Base-by-base conservation (phyloP, 2,797 vertebrate genomes). In the Liasis olivaceus region DNA sequence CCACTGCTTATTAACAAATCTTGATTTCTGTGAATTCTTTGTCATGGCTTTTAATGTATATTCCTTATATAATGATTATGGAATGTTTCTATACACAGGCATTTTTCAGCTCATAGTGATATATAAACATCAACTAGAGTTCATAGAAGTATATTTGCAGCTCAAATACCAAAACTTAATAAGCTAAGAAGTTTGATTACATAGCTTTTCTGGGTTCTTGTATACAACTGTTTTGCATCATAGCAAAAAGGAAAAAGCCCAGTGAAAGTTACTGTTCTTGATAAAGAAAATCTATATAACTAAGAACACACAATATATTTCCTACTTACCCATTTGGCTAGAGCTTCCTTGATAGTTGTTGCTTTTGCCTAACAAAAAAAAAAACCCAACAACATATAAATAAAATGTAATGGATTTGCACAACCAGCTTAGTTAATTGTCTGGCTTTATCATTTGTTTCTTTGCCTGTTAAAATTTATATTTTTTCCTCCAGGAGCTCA, bases 301-400 rank as follows among this genome's bases (percentile, higher is more conserved):
- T 0, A 85, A 3, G 63, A n/a, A 22, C 28, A 87, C 64, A 90
- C n/a, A 92, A 54, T 60, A 90, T 62, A 89, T 8, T 66, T 89
- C 24, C 36, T 89, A 97, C 98, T 98, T 96, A 98, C 98, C 98
- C 98, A 98, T 98, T 96, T 98, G 91, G 96, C 98, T 92, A 98
- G 94, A 89, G 98, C 98, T 97, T 98, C 98, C 97, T 98, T 98
- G 96, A 98, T 98, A 88, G 98, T 98, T 60, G 98, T 98, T 97
- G 98, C 97, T 98, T 98, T 98, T 85, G 98, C 98, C 98, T 98
- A 95, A 93, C 1, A 58, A 89, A 91, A 96, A 54, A 7, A 54
- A 72, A 47, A 81, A 0, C 31, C 72, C 94, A 93, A 88, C 77
- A 14, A 96, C 86, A 85, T 95, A 92, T 96, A 91, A 92, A 87